phyloP scores from a whole-genome alignment of 2,797 vertebrate genomes.

The Propithecus perrieri region DNA sequence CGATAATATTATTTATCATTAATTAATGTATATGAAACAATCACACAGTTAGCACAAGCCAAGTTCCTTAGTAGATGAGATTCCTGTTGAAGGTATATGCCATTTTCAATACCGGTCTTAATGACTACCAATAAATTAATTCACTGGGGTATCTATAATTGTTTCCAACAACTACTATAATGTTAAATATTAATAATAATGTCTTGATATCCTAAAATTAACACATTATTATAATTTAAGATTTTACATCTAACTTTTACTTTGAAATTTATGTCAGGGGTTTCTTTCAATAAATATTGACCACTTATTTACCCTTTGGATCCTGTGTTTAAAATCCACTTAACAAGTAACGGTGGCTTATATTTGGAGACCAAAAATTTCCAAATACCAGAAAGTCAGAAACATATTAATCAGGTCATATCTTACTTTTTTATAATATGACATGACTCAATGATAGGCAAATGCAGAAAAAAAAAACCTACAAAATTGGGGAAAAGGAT shows the following conservation, averaged over 20 bases:
- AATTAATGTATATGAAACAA: neutral
- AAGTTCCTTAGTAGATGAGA: neutral
- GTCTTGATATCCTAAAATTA: neutral
- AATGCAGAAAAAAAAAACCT: neutral
- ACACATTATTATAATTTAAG: neutral
- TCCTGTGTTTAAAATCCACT: neutral
- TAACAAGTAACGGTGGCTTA: neutral
- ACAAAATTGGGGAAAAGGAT: neutral
- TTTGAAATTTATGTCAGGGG: neutral
- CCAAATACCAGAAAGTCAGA: neutral
- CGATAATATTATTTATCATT: neutral
- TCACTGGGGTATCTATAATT: neutral
- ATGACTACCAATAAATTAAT: neutral
- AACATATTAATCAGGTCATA: neutral
- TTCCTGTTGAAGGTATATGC: neutral
- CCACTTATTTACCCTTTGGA: neutral
- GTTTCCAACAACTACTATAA: neutral
- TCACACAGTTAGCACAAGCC: neutral
- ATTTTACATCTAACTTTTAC: neutral
- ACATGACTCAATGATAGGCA: neutral
- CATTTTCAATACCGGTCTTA: neutral
- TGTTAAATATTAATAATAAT: neutral
- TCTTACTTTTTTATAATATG: neutral
- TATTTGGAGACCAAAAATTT: neutral
- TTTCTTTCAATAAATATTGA: neutral